A percentile compares a stretch with the other conserved stretches of the same genome.
Evolutionary conservation across 2,888 invertebrate genomes (phyloP).

Genomic region (Microchrysa polita): DNA sequence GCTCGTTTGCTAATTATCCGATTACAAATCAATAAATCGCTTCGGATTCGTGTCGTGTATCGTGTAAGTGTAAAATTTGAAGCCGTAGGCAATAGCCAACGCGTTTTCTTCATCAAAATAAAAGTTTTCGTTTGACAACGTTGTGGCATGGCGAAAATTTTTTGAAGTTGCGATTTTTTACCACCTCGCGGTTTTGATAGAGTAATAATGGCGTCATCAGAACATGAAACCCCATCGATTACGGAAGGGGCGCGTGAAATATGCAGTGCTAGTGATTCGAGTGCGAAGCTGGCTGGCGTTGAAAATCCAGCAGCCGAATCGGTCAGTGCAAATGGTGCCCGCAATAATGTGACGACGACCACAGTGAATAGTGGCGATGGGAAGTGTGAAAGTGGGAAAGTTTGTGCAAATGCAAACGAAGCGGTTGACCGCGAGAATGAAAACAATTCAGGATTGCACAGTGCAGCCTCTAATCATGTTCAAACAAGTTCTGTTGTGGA

Average conservation of each 20-base stretch:
- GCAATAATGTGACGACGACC: not conserved
- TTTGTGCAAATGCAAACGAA: not conserved
- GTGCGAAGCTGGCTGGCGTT: not conserved
- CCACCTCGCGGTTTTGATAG: not conserved
- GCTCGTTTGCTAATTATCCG: conserved; percentile 1
- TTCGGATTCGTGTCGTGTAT: not conserved
- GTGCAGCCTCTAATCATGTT: not conserved
- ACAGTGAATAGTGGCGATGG: conserved; percentile 2
- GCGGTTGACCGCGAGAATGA: not conserved
- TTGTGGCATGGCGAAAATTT: not conserved
- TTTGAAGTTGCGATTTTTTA: not conserved
- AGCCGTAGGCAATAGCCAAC: not conserved
- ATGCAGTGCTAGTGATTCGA: not conserved
- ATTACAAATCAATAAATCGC: not conserved
- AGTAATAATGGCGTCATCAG: conserved; percentile 38
- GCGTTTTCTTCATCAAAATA: not conserved
- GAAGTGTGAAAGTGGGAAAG: conserved; percentile 3
- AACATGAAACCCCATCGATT: conserved; percentile 31
- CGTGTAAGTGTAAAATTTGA: not conserved
- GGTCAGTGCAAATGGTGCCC: not conserved
- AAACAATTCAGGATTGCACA: conserved; percentile 1
- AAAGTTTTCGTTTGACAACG: conserved; percentile 5
- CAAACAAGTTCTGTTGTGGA: not conserved
- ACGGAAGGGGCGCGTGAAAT: not conserved
- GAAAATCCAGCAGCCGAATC: not conserved